Evolutionary conservation across 64 coral and sea anemone species (phyloP), one percentile per base, ranked within the genome.

Genomic region (Stylophora pistillata): DNA sequence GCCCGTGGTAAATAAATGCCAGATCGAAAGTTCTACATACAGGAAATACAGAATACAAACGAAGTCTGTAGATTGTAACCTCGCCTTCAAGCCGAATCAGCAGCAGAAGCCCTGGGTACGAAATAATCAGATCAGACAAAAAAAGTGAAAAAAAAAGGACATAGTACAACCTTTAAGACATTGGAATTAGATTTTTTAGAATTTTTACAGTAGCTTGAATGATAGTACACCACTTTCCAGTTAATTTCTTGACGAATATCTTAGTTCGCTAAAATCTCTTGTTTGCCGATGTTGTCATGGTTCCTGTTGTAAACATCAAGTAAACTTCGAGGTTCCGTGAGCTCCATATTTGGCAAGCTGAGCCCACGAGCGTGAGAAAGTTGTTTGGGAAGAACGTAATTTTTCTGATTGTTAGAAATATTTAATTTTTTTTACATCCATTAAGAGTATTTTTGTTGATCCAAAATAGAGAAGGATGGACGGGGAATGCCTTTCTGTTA

Each of bases 401-500:
- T 73, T 12, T 33, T 76, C 41, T 52, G 73, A 20, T 74, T 52
- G 63, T 53, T 53, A 21, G 17, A 41, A 1, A 17, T 23, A 64
- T 65, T 65, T 82, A 41, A 82, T 68, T 33, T 41, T 1, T 4
- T 53, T 79, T 31, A 75, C 15, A 15, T 34, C 3, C 30, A 3
- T 6, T 10, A 7, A 76, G 52, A 7, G 59, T 21, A 47, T 27
- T 27, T 69, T 80, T 30, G 1, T 21, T 89, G 77, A 64, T 58
- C 21, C 26, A 55, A n/a, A 89, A 15, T 32, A 28, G 25, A 88
- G 27, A 17, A 82, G 76, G 72, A 90, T 81, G 94, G 86, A 91
- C 62, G 81, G 92, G 53, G 62, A 88, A 18, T 96, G 94, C 54
- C 26, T 96, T 4, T 82, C 88, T 60, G 57, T 96, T 16, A 96